Evolutionary conservation across 2,797 vertebrate species (phyloP).

Genomic region (Gymnoscopelus microlampas): DNA sequence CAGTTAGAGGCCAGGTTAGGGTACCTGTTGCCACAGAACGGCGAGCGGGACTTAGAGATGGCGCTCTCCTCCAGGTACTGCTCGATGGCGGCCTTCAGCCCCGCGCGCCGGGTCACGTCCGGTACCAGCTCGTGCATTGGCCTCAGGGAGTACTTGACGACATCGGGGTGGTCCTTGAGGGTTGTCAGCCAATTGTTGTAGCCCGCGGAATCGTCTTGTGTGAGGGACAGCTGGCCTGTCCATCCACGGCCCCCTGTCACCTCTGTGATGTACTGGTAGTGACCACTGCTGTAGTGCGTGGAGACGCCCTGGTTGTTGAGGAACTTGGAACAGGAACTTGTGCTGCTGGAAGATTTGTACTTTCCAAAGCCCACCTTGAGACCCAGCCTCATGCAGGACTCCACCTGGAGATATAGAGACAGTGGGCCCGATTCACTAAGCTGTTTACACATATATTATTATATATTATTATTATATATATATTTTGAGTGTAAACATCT

Average conservation of each 20-base stretch:
- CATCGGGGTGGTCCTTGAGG: slow-evolving; percentile 43
- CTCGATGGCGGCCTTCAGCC: slow-evolving; percentile 27
- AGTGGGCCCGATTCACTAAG: no score
- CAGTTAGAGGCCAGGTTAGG: slow-evolving; percentile 33
- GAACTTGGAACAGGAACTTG: slow-evolving; percentile 6
- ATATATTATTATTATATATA: no score
- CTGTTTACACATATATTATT: no score
- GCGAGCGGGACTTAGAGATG: fast-evolving
- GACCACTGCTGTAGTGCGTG: background rate
- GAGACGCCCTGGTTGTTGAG: slow-evolving; percentile 17
- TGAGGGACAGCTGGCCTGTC: slow-evolving; percentile 45
- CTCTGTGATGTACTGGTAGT: slow-evolving; percentile 44
- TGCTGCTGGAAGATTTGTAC: fast-evolving
- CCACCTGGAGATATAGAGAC: slow-evolving; percentile 19
- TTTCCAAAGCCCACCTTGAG: slow-evolving; percentile 19
- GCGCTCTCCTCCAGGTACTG: slow-evolving; percentile 31
- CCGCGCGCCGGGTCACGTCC: fast-evolving
- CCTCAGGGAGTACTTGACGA: slow-evolving; percentile 31
- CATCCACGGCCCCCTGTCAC: slow-evolving; percentile 50
- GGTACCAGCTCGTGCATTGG: slow-evolving; percentile 40
- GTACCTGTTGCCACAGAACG: background rate
- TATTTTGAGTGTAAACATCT: no score
- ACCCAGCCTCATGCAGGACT: slow-evolving; percentile 37
- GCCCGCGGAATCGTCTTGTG: background rate
- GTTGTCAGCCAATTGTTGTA: slow-evolving; percentile 36